These are phyloP conservation scores for Recurvirostra avosetta DNA, from an alignment of 2,113 vertebrate species.

Conservation along the genomic window DNA sequence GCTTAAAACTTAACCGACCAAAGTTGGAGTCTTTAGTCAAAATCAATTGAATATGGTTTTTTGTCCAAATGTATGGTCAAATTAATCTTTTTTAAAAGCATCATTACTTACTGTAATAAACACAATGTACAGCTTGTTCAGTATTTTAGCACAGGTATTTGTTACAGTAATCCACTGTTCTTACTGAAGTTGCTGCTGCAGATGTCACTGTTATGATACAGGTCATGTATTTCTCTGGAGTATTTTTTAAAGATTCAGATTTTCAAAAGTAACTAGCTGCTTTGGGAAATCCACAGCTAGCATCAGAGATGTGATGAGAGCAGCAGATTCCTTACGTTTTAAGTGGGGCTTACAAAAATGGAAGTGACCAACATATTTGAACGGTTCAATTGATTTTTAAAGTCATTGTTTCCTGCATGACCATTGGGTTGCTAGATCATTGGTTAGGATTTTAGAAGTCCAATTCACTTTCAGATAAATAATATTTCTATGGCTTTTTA, in stretches of 20 bases:
- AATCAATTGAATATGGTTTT: not conserved
- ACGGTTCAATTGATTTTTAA: not conserved
- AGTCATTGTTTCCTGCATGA: not conserved
- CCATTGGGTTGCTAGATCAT: not conserved
- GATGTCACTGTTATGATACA: not conserved
- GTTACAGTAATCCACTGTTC: not conserved
- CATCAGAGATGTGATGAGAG: not conserved
- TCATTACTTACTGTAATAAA: not conserved
- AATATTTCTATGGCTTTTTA: not conserved
- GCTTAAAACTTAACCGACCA: not conserved
- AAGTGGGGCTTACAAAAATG: not conserved
- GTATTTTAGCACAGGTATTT: not conserved
- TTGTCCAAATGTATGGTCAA: not conserved
- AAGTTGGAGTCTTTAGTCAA: not conserved
- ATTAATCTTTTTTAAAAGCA: not conserved
- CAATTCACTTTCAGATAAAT: not conserved
- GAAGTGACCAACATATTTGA: not conserved
- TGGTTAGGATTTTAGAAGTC: not conserved
- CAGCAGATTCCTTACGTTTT: not conserved
- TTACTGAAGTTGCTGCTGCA: not conserved
- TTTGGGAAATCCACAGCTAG: not conserved
- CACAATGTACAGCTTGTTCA: not conserved
- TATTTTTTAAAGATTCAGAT: not conserved
- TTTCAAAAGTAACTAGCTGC: not conserved
- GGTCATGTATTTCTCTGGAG: not conserved